Evolutionary conservation across 2,797 vertebrate species (phyloP).

Genomic region (Acestrorhynchus altus): DNA sequence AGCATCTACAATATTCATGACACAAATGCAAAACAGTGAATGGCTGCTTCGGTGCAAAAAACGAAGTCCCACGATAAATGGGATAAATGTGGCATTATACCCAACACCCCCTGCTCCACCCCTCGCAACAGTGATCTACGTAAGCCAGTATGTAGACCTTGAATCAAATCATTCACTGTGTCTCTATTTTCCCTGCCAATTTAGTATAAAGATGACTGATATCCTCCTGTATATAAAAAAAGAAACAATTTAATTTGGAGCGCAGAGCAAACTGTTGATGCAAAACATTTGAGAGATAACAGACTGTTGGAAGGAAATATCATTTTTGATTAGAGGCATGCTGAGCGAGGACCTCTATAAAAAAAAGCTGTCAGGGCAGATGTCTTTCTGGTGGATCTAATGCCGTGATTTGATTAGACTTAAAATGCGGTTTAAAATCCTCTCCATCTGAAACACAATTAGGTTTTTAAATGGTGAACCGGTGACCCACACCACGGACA

Average conservation of each 20-base stretch:
- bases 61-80: not conserved
- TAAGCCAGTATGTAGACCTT: constrained; percentile 47
- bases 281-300: constrained; percentile 71
- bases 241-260: constrained; percentile 72
- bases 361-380: constrained; percentile 72
- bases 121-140: not conserved
- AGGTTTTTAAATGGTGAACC: constrained; percentile 71
- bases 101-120: not conserved
- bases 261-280: constrained; percentile 68
- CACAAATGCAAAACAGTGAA: constrained; percentile 11
- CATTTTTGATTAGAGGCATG: constrained; percentile 74
- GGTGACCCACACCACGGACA: constrained; percentile 66
- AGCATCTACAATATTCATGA: too few species aligned
- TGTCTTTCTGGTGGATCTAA: constrained; percentile 72
- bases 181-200: constrained; percentile 63
- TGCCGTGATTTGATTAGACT: constrained; percentile 77
- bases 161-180: constrained; percentile 58
- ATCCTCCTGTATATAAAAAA: constrained; percentile 71
- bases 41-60: not conserved
- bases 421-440: constrained; percentile 74
- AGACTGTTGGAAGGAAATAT: constrained; percentile 72
- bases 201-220: constrained; percentile 72
- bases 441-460: constrained; percentile 69
- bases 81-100: not conserved
- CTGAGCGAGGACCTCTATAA: constrained; percentile 66